phyloP scores from a whole-genome alignment of 2,797 vertebrate genomes.

The Macroramphosus scolopax region DNA sequence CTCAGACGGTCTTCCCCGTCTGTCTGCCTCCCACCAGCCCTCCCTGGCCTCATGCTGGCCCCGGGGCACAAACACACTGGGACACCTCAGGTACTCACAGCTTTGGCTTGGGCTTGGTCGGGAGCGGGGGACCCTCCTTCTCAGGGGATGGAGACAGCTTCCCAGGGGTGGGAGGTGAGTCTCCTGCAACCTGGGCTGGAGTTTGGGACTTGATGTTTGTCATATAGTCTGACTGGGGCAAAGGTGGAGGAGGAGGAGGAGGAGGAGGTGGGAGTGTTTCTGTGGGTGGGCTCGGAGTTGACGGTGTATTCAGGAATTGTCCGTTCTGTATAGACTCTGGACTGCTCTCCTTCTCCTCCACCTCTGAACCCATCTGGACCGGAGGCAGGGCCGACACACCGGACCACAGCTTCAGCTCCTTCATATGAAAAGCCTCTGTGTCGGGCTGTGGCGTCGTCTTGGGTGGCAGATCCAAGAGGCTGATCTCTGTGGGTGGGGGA shows the following conservation, averaged over 20 bases:
- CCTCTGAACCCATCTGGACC: conserved; percentile 52
- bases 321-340: conserved; percentile 52
- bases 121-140: conserved; percentile 87
- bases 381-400: conserved; percentile 71
- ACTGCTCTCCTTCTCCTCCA: conserved; percentile 66
- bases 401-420: conserved; percentile 80
- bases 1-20: conserved; percentile 19
- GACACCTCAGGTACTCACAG: conserved; percentile 91
- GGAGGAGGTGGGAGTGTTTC: conserved; percentile 35
- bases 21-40: conserved; percentile 5
- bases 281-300: conserved; percentile 43
- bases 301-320: conserved; percentile 71
- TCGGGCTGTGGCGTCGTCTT: conserved; percentile 68
- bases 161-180: conserved; percentile 53
- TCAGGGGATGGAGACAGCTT: conserved; percentile 70
- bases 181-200: conserved; percentile 23
- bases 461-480: conserved; percentile 83
- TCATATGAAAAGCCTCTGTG: conserved; percentile 76
- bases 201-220: conserved; percentile 10
- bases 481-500: conserved; percentile 82
- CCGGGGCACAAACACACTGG: conserved; percentile 21
- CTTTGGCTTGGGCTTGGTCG: conserved; percentile 95
- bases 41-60: conserved; percentile 11
- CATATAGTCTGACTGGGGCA: conserved; percentile 21
- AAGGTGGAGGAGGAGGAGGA: conserved; percentile 35